Conservation (phyloP, 1,140 invertebrate genomes). For the Elysia chlorotica region DNA sequence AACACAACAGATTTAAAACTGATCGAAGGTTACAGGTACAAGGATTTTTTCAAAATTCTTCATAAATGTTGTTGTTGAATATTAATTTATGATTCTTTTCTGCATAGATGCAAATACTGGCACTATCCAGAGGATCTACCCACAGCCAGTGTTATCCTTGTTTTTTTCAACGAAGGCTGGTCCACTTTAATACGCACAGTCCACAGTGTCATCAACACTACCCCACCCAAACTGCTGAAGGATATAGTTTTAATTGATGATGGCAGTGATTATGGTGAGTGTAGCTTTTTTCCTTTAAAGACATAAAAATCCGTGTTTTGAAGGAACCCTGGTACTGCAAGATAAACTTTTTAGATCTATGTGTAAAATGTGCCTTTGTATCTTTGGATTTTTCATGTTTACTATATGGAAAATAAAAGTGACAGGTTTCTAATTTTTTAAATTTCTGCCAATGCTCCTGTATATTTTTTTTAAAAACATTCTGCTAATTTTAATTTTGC, state of each 20-base stretch:
- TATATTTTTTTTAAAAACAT: too few relatives aligned
- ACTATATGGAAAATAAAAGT: background rate
- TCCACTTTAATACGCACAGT: conserved; percentile 93
- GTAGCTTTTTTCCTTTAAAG: background rate
- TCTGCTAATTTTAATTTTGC: too few relatives aligned
- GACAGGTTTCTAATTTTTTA: too few relatives aligned
- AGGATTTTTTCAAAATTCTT: too few relatives aligned
- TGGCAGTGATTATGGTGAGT: conserved; percentile 88
- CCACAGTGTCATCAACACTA: conserved; percentile 91
- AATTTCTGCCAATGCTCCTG: background rate
- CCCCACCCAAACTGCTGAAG: conserved; percentile 86
- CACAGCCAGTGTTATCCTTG: conserved; percentile 92
- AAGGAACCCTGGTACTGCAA: too few relatives aligned
- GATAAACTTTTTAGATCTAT: too few relatives aligned
- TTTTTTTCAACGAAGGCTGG: conserved; percentile 98
- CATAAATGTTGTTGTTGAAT: background rate
- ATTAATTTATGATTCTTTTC: conserved; percentile 21
- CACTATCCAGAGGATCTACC: conserved; percentile 88
- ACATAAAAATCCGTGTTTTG: too few relatives aligned
- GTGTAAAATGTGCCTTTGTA: background rate
- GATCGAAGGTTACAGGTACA: too few relatives aligned
- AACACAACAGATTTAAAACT: too few relatives aligned
- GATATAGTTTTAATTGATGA: conserved; percentile 99
- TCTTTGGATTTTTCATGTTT: background rate
- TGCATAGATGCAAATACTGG: conserved; percentile 89